Evolutionary conservation across 2,888 invertebrate genomes (phyloP).

Genomic region (Drosophila villosipedis): DNA sequence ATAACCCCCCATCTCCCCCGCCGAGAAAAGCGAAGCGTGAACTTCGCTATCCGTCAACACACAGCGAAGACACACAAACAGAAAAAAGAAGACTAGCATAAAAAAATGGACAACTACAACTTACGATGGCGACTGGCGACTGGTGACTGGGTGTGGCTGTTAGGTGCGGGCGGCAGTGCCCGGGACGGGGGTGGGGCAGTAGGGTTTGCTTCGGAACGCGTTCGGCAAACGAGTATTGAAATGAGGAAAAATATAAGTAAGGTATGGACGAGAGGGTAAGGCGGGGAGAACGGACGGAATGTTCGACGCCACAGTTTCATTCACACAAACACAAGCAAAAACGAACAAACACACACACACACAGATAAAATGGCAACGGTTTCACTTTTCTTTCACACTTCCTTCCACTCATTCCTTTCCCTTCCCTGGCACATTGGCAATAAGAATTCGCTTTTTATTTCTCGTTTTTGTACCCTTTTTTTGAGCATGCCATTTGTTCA

Average conservation of each 20-base stretch:
- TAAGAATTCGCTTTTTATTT: conserved; percentile 27
- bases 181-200: not conserved
- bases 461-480: conserved; percentile 12
- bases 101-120: conserved; percentile 64
- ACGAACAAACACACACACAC: conserved; percentile 10
- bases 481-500: not conserved
- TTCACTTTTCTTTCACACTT: conserved; percentile 54
- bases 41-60: conserved; percentile 56
- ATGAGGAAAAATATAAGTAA: not conserved
- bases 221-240: not conserved
- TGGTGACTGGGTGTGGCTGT: conserved; percentile 9
- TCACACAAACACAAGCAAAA: not conserved
- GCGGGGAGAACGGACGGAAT: conserved; percentile 7
- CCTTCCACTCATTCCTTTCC: conserved; percentile 1
- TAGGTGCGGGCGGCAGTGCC: not conserved
- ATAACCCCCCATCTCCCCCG: not conserved
- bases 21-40: conserved; percentile 45
- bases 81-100: conserved; percentile 36
- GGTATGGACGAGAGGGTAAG: conserved; percentile 1
- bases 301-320: conserved; percentile 20
- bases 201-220: conserved; percentile 5
- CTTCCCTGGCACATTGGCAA: conserved; percentile 7
- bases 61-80: conserved; percentile 49
- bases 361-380: conserved; percentile 54
- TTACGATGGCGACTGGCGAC: conserved; percentile 19